Conservation (phyloP, 2,113 vertebrate genomes). For the Gymnocephalus cernua region DNA sequence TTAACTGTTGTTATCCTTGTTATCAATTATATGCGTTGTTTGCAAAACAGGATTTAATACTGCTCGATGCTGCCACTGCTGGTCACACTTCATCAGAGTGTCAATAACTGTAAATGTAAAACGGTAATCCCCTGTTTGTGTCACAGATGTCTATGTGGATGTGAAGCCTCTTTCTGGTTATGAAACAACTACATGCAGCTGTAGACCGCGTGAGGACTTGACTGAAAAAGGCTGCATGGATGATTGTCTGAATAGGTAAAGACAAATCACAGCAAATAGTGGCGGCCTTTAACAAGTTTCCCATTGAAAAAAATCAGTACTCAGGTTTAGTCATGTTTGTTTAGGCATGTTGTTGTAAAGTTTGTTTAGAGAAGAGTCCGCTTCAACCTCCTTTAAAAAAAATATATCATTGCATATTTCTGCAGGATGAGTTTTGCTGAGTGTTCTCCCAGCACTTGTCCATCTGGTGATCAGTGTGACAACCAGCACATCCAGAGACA, state of each 20-base stretch:
- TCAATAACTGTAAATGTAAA: slow-evolving; percentile 27
- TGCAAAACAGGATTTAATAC: slow-evolving; percentile 25
- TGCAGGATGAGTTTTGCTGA: slow-evolving; percentile 98
- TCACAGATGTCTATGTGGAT: slow-evolving; percentile 94
- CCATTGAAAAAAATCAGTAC: neutral
- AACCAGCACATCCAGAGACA: slow-evolving; percentile 98
- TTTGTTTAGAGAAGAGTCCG: neutral
- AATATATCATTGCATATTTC: neutral
- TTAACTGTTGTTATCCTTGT: neutral
- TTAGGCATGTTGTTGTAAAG: neutral
- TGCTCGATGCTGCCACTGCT: neutral
- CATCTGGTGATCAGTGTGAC: slow-evolving; percentile 91
- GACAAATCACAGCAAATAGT: neutral
- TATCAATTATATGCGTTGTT: neutral
- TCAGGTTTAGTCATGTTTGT: neutral
- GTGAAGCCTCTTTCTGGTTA: slow-evolving; percentile 98
- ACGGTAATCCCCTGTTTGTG: slow-evolving; percentile 14
- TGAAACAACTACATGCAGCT: slow-evolving; percentile 96
- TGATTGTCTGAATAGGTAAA: slow-evolving; percentile 96
- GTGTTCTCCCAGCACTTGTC: slow-evolving; percentile 95
- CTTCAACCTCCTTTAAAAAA: neutral
- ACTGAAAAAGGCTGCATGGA: slow-evolving; percentile 91
- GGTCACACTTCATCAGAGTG: neutral
- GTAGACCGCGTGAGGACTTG: slow-evolving; percentile 86
- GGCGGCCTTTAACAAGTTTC: neutral